Evolutionary conservation across 2,888 invertebrate species (phyloP).

Genomic region (Microplitis deprimator): DNA sequence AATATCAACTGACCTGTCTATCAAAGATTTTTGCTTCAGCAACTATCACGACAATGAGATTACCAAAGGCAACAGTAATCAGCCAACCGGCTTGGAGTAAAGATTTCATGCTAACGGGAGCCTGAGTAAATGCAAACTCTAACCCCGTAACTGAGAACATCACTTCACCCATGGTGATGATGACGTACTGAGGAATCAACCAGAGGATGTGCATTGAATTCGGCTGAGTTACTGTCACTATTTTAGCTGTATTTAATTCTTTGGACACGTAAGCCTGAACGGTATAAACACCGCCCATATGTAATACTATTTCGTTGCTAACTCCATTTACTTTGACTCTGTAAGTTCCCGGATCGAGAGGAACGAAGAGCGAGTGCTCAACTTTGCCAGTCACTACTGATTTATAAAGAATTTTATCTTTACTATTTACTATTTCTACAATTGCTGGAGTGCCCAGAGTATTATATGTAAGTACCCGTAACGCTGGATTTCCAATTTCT

Average conservation of each 20-base stretch:
- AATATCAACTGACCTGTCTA: constrained; percentile 76
- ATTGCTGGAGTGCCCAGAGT: constrained; percentile 22
- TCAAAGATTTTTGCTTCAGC: constrained; percentile 85
- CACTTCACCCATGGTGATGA: constrained; percentile 94
- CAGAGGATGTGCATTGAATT: constrained; percentile 86
- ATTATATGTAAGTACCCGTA: constrained; percentile 66
- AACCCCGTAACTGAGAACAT: constrained; percentile 97
- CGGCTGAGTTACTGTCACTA: constrained; percentile 76
- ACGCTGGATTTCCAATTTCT: constrained; percentile 62
- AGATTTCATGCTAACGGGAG: constrained; percentile 94
- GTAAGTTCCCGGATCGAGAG: constrained; percentile 68
- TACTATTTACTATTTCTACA: constrained; percentile 30
- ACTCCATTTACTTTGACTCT: constrained; percentile 69
- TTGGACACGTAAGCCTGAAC: constrained; percentile 72
- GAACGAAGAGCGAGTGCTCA: constrained; percentile 46
- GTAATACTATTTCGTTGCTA: constrained; percentile 69
- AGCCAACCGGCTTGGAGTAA: constrained; percentile 94
- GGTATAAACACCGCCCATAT: constrained; percentile 80
- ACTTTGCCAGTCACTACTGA: constrained; percentile 4
- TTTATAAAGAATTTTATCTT: not conserved
- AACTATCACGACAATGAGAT: constrained; percentile 91
- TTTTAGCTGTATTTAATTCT: constrained; percentile 49
- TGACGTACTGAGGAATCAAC: constrained; percentile 92
- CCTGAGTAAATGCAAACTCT: constrained; percentile 96
- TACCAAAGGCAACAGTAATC: constrained; percentile 93